phyloP scores from a whole-genome alignment of 2,797 vertebrate genomes.

The Microcaecilia unicolor region DNA sequence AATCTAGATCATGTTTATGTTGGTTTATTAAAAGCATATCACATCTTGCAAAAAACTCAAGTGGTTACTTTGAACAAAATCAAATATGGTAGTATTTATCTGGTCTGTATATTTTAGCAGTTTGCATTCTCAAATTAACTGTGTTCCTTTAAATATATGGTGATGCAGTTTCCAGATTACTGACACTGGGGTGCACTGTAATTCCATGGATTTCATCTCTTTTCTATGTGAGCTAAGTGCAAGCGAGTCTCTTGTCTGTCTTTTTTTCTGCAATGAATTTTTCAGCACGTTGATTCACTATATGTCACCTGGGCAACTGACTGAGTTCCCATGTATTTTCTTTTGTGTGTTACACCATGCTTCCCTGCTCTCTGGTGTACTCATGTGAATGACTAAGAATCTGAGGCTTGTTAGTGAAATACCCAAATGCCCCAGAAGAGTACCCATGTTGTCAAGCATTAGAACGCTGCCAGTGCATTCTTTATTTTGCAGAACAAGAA shows the following conservation, averaged over 20 bases:
- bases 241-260: background rate
- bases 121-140: background rate
- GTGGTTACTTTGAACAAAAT: no score
- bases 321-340: constrained; percentile 36
- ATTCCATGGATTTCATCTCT: constrained; percentile 30
- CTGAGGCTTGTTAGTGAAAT: constrained; percentile 32
- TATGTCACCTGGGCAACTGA: constrained; percentile 47
- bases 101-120: background rate
- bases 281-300: constrained; percentile 26
- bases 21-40: no score
- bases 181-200: constrained; percentile 68
- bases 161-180: background rate
- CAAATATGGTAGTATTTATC: no score
- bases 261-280: constrained; percentile 18
- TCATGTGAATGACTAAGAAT: constrained; percentile 25
- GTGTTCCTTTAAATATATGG: background rate
- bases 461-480: background rate
- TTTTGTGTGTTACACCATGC: constrained; percentile 29
- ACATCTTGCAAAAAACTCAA: no score
- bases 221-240: background rate
- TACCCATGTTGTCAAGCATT: constrained; percentile 16
- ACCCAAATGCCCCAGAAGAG: constrained; percentile 26
- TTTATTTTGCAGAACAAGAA: constrained; percentile 34
- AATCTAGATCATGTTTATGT: no score
- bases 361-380: constrained; percentile 16